Base-by-base conservation (phyloP, 2,888 invertebrate genomes). In the Trissolcus japonicus region DNA sequence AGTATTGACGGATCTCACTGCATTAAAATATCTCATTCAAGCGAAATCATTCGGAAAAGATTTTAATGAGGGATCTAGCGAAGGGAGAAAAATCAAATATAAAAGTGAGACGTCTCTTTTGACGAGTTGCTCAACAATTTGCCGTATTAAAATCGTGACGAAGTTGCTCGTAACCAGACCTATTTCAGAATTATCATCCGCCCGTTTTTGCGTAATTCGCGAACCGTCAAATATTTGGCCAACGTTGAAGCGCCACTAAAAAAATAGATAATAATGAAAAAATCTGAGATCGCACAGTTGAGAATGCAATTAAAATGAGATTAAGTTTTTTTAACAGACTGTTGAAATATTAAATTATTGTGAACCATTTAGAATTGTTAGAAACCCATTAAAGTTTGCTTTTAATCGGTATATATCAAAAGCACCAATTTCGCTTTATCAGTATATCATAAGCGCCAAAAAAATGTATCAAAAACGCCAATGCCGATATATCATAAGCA, bases 11-110 rank as follows among this genome's bases (percentile, higher is more conserved):
- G 62, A 77, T 72, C 67, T 53, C 67, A 51, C 76, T 72, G 72
- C 76, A 72, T 77, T 77, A 72, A 77, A 77, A 77, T 68, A 63
- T 72, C 67, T 66, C 67, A 77, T 77, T 77, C 76, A 67, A 51
- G 63, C 50, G 76, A 77, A 77, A 77, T 77, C 72, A 73, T 67
- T 77, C 61, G 72, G 76, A 77, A 77, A 56, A 53, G 63, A 77
- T 77, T 77, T 77, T 77, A 77, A 77, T 72, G 76, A 77, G 72
- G 63, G 68, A 67, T 65, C 65, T 51, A 54, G 50, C 25, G 41
- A 57, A 54, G 60, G 53, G 21, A 17, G 19, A 17, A 56, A 40
- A 62, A 66, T 71, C 48, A 74, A 76, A 76, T 78, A 69, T 69
- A 69, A 76, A 76, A 76, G 65, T 69, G 57, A 63, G 68, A 65